Conservation (phyloP, 92 coral and sea anemone genomes). For the Porites evermanni region DNA sequence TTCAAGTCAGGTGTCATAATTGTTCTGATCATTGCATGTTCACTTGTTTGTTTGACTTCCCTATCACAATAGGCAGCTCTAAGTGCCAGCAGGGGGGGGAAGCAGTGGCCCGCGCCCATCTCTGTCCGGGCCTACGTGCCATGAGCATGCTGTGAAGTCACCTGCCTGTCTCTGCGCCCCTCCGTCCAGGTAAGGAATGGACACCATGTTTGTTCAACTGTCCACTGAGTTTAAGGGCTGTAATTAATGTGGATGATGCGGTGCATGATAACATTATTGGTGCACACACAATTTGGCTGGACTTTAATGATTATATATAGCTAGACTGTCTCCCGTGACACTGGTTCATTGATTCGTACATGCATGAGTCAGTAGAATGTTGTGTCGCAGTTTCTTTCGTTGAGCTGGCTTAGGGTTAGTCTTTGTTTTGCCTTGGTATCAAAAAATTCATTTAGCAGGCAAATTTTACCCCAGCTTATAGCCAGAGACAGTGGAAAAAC, state of each 20-base stretch:
- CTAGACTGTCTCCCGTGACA: no score
- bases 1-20: no score
- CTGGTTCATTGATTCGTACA: no score
- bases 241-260: not conserved
- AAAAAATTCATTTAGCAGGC: not conserved
- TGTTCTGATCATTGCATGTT: no score
- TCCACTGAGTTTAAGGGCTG: not conserved
- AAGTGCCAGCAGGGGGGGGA: no score
- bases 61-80: no score
- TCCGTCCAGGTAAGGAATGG: not conserved
- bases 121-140: not conserved
- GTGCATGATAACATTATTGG: no score
- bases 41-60: no score
- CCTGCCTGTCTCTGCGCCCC: not conserved
- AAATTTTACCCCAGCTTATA: not conserved
- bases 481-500: not conserved
- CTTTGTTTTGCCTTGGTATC: not conserved
- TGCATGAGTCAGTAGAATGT: no score
- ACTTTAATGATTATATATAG: no score
- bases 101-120: no score
- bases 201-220: not conserved
- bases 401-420: not conserved
- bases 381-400: not conserved
- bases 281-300: no score
- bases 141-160: not conserved